Percentiles rank a stretch among this genome's conserved stretches.
These are phyloP conservation scores for Eupelmus urozonus DNA, from an alignment of 2,888 invertebrate species.

Conservation along the genomic window DNA sequence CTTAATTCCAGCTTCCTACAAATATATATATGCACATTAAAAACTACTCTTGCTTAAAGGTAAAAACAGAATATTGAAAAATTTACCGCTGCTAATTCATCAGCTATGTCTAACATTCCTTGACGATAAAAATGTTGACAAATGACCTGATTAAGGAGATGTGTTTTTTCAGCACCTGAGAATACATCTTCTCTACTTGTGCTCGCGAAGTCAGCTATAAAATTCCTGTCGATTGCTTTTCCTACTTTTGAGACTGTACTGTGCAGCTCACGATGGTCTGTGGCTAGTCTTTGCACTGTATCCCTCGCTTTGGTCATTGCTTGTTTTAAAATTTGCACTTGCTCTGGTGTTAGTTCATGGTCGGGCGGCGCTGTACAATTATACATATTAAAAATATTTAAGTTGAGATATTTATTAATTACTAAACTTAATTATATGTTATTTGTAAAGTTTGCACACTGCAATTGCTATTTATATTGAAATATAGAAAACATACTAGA, in stretches of 20 bases:
- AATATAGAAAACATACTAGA: not conserved
- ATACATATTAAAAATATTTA: constrained; percentile 24
- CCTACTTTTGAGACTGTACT: constrained; percentile 94
- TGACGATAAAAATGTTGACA: constrained; percentile 97
- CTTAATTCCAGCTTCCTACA: constrained; percentile 84
- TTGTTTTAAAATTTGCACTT: constrained; percentile 86
- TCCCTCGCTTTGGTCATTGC: constrained; percentile 89
- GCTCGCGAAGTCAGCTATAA: constrained; percentile 93
- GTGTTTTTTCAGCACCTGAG: constrained; percentile 83
- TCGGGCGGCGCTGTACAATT: constrained; percentile 81
- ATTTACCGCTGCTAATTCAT: constrained; percentile 83
- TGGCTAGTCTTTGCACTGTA: constrained; percentile 88
- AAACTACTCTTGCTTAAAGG: constrained; percentile 23
- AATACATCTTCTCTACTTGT: constrained; percentile 92
- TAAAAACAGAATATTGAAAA: not conserved
- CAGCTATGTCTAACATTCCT: constrained; percentile 95
- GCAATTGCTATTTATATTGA: too few species aligned
- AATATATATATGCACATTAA: constrained; percentile 22
- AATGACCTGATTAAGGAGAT: constrained; percentile 90
- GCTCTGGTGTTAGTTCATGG: constrained; percentile 84
- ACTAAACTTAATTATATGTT: not conserved
- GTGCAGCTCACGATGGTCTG: constrained; percentile 91
- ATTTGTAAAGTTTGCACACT: not conserved
- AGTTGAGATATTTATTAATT: too few species aligned
- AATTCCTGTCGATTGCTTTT: constrained; percentile 97